Evolutionary conservation across 1,140 invertebrate genomes (phyloP).

Genomic region (Drosophila melanica): DNA sequence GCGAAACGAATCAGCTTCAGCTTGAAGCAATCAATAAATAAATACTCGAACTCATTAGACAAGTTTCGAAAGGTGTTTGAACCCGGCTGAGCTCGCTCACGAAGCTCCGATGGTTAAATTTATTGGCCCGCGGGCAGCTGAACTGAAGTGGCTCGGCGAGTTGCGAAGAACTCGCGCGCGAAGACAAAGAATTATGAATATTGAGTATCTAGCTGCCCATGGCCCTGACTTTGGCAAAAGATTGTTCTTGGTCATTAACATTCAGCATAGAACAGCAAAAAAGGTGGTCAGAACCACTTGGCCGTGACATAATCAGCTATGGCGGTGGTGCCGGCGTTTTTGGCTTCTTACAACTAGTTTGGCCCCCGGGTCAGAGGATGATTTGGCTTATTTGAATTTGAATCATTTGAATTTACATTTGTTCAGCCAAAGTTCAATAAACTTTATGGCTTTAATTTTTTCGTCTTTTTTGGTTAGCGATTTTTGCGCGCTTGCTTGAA

Average conservation of each 20-base stretch:
- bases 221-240: conserved; percentile 49
- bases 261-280: not conserved
- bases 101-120: conserved; percentile 17
- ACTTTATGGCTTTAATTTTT: conserved; percentile 43
- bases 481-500: conserved; percentile 7
- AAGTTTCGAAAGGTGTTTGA: conserved; percentile 78
- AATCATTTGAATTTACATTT: conserved; percentile 43
- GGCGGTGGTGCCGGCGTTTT: conserved; percentile 9
- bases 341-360: conserved; percentile 68
- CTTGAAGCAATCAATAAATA: conserved; percentile 64
- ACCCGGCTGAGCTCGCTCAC: conserved; percentile 42
- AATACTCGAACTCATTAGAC: conserved; percentile 63
- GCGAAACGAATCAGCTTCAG: conserved; percentile 39
- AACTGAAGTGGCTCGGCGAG: conserved; percentile 41
- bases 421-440: conserved; percentile 66
- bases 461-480: not conserved
- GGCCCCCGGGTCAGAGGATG: conserved; percentile 62
- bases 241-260: conserved; percentile 61
- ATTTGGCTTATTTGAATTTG: conserved; percentile 71
- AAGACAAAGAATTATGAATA: conserved; percentile 61
- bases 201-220: conserved; percentile 17
- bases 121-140: conserved; percentile 46
- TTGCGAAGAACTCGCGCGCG: conserved; percentile 61
- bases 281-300: conserved; percentile 26
- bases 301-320: conserved; percentile 65